phyloP scores from a whole-genome alignment of 2,113 vertebrate species.

The Scalopus aquaticus region DNA sequence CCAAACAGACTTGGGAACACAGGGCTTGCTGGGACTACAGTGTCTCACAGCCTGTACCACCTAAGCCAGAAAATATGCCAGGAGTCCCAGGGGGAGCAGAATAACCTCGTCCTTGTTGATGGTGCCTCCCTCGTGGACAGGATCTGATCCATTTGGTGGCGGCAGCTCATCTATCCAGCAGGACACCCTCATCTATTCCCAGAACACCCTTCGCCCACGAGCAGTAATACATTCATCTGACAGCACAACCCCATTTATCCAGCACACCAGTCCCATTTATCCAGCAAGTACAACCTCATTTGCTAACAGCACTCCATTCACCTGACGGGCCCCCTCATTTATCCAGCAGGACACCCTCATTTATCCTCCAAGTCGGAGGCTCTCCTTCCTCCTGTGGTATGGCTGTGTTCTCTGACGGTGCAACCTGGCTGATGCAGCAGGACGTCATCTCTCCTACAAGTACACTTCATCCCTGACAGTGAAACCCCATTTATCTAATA shows the following conservation, averaged over 20 bases:
- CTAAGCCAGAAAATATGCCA: background rate
- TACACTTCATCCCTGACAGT: slow-evolving; percentile 66
- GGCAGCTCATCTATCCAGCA: slow-evolving; percentile 69
- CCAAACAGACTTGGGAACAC: background rate
- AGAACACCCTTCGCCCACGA: slow-evolving; percentile 73
- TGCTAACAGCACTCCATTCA: slow-evolving; percentile 81
- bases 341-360: slow-evolving; percentile 77
- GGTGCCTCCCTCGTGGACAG: slow-evolving; percentile 3
- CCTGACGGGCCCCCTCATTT: slow-evolving; percentile 76
- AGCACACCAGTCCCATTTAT: slow-evolving; percentile 75
- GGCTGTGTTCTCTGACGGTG: slow-evolving; percentile 61
- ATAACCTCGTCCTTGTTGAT: slow-evolving; percentile 5
- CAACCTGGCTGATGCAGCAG: slow-evolving; percentile 49
- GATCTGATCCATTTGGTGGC: slow-evolving; percentile 55
- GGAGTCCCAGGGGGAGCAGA: background rate
- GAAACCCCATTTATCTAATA: slow-evolving; percentile 73
- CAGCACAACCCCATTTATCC: slow-evolving; percentile 77
- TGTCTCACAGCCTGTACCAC: background rate
- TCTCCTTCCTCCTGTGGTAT: slow-evolving; percentile 60
- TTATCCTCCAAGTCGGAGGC: slow-evolving; percentile 62
- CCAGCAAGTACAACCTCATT: slow-evolving; percentile 79
- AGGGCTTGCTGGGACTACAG: background rate
- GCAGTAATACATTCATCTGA: slow-evolving; percentile 77
- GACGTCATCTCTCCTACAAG: slow-evolving; percentile 64
- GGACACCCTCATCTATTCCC: slow-evolving; percentile 75